phyloP scores from a whole-genome alignment of 2,113 vertebrate genomes.

The Pseudopodoces humilis region DNA sequence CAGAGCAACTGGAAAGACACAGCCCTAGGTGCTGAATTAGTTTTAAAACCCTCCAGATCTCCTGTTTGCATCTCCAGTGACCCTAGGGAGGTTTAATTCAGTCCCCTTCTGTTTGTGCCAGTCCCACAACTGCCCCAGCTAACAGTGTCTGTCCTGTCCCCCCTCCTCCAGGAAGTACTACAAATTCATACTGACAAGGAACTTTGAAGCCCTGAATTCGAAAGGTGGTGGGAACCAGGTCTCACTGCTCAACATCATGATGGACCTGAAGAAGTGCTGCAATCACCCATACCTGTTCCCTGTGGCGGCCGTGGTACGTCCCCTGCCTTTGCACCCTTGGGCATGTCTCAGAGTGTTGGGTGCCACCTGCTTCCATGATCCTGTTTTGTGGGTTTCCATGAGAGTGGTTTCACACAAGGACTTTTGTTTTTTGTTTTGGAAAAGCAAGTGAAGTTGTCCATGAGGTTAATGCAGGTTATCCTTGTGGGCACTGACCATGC shows the following conservation, averaged over 20 bases:
- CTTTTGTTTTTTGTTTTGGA: background rate
- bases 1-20: background rate
- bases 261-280: slow-evolving; percentile 99
- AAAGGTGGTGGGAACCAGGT: slow-evolving; percentile 98
- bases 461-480: fast-evolving
- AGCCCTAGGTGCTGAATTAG: background rate
- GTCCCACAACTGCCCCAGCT: background rate
- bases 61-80: background rate
- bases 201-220: slow-evolving; percentile 97
- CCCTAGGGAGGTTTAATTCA: fast-evolving
- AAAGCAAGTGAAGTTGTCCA: background rate
- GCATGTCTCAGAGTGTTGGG: fast-evolving
- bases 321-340: background rate
- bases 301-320: slow-evolving; percentile 87
- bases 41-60: background rate
- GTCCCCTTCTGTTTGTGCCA: background rate
- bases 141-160: background rate
- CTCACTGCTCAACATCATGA: slow-evolving; percentile 98
- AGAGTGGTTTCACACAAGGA: fast-evolving
- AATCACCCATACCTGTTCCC: slow-evolving; percentile 98
- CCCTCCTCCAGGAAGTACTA: slow-evolving; percentile 90
- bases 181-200: slow-evolving; percentile 96
- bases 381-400: background rate
- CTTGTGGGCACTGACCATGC: background rate
- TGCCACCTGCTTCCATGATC: background rate